These are phyloP conservation scores for Drosophila pegasa DNA, from an alignment of 2,888 invertebrate genomes.

Conservation along the genomic window DNA sequence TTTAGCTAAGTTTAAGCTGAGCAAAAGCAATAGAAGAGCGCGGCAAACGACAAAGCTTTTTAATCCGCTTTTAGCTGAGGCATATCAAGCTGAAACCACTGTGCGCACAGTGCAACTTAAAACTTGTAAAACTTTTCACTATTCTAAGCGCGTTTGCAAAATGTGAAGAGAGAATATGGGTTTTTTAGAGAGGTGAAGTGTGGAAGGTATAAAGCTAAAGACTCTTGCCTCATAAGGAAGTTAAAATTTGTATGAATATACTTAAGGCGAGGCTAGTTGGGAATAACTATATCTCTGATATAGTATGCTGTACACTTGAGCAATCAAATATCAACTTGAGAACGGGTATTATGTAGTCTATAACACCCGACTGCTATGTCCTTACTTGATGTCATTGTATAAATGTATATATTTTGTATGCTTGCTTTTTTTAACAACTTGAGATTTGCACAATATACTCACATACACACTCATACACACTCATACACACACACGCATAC, in stretches of 20 bases:
- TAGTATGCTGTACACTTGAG: no score
- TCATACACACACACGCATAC: constrained; percentile 18
- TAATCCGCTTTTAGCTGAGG: no score
- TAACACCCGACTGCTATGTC: not conserved
- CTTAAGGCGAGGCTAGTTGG: no score
- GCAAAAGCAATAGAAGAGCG: no score
- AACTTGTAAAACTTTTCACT: constrained; percentile 35
- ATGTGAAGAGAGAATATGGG: not conserved
- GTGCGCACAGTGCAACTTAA: constrained; percentile 42
- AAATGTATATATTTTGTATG: constrained; percentile 2
- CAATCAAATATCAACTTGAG: no score
- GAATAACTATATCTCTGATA: no score
- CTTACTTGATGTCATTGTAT: constrained; percentile 19
- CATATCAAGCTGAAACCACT: no score
- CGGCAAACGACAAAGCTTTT: no score
- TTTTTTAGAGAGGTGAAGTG: no score
- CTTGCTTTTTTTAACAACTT: constrained; percentile 49
- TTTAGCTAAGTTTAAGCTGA: no score
- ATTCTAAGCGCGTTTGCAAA: not conserved
- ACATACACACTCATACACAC: constrained; percentile 27
- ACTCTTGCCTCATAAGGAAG: not conserved
- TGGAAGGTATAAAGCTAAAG: not conserved
- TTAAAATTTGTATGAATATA: no score
- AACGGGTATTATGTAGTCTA: not conserved
- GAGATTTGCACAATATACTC: constrained; percentile 61